phyloP scores from a whole-genome alignment of 1,140 invertebrate species.

The Triops cancriformis region DNA sequence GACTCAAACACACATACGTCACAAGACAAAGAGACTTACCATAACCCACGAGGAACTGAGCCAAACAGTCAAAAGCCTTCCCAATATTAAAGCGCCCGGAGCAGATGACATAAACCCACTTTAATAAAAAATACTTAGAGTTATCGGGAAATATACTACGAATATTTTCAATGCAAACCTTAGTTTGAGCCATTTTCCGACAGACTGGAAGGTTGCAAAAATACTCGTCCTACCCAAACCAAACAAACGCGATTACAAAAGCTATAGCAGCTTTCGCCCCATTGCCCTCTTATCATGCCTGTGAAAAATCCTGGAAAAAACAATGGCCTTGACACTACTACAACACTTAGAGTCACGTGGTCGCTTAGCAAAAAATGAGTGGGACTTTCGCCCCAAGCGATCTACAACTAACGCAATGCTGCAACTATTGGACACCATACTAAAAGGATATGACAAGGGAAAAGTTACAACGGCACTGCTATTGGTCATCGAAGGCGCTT shows the following conservation, averaged over 20 bases:
- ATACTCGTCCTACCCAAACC: too few species aligned
- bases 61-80: too few species aligned
- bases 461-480: slow-evolving; percentile 18
- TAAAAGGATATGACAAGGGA: slow-evolving; percentile 1
- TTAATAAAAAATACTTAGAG: neutral
- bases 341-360: neutral
- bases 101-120: neutral
- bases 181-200: too few species aligned
- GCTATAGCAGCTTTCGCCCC: neutral
- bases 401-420: neutral
- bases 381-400: neutral
- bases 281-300: slow-evolving; percentile 2
- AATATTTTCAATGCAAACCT: too few species aligned
- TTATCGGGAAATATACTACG: too few species aligned
- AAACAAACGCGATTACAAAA: neutral
- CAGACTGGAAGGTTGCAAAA: too few species aligned
- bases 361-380: neutral
- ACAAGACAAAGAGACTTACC: too few species aligned
- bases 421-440: neutral
- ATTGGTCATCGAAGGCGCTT: slow-evolving; percentile 11
- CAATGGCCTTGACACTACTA: neutral
- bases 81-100: too few species aligned
- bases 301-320: slow-evolving; percentile 17
- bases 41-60: too few species aligned
- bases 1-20: neutral